phyloP scores from a whole-genome alignment of 1,140 invertebrate genomes.

The Zeugodacus cucurbitae region DNA sequence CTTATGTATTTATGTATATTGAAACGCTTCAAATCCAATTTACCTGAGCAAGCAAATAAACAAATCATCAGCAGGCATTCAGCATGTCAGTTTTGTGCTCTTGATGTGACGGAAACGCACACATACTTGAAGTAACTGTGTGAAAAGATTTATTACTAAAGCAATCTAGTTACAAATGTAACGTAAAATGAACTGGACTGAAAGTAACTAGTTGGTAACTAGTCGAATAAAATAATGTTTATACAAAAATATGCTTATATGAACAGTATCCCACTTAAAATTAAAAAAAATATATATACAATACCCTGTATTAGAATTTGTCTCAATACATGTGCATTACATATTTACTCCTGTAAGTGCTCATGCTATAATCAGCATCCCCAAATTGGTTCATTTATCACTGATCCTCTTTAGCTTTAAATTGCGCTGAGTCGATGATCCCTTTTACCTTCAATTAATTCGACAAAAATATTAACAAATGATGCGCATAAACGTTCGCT shows the following conservation, averaged over 20 bases:
- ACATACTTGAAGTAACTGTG: not conserved
- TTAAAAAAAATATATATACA: too few relatives aligned
- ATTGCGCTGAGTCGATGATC: not conserved
- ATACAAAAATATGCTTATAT: too few relatives aligned
- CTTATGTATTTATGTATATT: not conserved
- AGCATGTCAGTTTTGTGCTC: not conserved
- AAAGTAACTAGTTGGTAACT: not conserved
- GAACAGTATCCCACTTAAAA: too few relatives aligned
- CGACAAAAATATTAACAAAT: conserved; percentile 22
- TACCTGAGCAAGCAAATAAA: conserved; percentile 23
- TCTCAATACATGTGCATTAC: too few relatives aligned
- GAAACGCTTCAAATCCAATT: not conserved
- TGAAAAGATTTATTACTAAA: too few relatives aligned
- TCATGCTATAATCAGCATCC: too few relatives aligned
- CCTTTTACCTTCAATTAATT: conserved; percentile 38
- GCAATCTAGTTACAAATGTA: not conserved
- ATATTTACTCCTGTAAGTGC: too few relatives aligned
- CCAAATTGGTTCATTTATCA: too few relatives aligned
- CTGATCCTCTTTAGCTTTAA: too few relatives aligned
- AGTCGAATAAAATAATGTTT: not conserved
- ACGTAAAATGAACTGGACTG: not conserved
- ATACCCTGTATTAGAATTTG: too few relatives aligned
- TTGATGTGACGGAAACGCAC: not conserved
- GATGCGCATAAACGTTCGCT: not conserved
- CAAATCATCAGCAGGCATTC: not conserved